These are phyloP conservation scores for Brachypalpus laphriformis DNA, from an alignment of 2,888 invertebrate genomes.

Conservation along the genomic window DNA sequence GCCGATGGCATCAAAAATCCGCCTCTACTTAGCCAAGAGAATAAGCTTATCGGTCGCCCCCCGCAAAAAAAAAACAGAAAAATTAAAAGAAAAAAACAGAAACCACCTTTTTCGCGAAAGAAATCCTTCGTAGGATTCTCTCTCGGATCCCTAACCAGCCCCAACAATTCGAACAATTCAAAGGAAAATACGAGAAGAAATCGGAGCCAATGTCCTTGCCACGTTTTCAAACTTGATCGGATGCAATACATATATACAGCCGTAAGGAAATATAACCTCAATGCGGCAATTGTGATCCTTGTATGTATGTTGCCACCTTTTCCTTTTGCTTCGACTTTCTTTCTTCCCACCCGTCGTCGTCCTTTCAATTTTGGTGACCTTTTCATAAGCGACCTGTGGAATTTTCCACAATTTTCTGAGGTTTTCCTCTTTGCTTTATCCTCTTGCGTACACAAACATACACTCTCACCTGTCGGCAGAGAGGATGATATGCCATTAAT, in stretches of 20 bases:
- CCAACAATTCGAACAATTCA: conserved; percentile 36
- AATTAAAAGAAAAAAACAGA: not conserved
- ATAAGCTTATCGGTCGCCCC: conserved; percentile 1
- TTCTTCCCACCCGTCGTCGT: not conserved
- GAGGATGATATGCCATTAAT: conserved; percentile 34
- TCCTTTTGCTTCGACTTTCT: not conserved
- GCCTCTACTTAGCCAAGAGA: conserved; percentile 14
- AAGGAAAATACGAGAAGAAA: conserved; percentile 1
- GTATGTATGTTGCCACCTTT: not conserved
- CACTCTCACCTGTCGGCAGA: conserved; percentile 40
- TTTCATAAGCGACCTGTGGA: conserved; percentile 58
- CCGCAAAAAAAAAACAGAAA: not conserved
- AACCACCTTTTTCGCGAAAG: not conserved
- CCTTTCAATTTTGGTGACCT: conserved; percentile 44
- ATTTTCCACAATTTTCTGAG: conserved; percentile 40
- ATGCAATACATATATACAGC: conserved; percentile 29
- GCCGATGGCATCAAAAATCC: conserved; percentile 1
- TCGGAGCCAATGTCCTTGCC: conserved; percentile 29
- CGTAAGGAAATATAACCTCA: conserved; percentile 20
- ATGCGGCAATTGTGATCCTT: conserved; percentile 30
- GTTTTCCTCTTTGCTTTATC: conserved; percentile 38
- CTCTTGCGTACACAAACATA: conserved; percentile 19
- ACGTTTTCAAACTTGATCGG: conserved; percentile 32
- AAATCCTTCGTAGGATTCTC: not conserved
- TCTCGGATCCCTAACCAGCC: conserved; percentile 48